Conservation (phyloP, 2,888 invertebrate species). For the Vandiemenella viatica region DNA sequence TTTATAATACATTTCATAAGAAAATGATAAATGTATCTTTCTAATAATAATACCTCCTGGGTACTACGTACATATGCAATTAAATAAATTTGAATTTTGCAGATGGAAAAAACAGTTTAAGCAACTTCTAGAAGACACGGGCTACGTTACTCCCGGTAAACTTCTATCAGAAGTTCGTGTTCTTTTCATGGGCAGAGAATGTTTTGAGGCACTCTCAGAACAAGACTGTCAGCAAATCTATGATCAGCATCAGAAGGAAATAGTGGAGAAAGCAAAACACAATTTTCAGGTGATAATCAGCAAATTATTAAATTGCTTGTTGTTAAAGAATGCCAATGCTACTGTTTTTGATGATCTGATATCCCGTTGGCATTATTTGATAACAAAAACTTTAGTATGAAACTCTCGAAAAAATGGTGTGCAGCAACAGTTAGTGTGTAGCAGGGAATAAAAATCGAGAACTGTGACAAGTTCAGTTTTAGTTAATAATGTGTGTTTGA, state of each 20-base stretch:
- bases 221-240: conserved; percentile 85
- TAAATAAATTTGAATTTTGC: conserved; percentile 12
- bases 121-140: conserved; percentile 79
- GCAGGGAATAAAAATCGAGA: no score
- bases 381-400: no score
- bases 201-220: conserved; percentile 81
- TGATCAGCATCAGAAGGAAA: conserved; percentile 81
- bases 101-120: conserved; percentile 93
- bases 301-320: conserved; percentile 1
- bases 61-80: background rate
- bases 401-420: no score
- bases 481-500: no score
- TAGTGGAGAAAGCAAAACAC: conserved; percentile 75
- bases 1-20: no score
- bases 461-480: no score
- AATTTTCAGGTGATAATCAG: conserved; percentile 76
- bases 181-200: conserved; percentile 84
- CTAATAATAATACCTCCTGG: background rate
- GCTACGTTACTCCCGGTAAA: conserved; percentile 92
- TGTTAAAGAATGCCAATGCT: background rate
- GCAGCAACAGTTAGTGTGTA: no score
- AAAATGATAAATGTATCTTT: no score
- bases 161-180: conserved; percentile 78
- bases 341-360: no score
- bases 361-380: no score